Base-by-base conservation (phyloP, 2,797 vertebrate species). In the Glyptemys insculpta region DNA sequence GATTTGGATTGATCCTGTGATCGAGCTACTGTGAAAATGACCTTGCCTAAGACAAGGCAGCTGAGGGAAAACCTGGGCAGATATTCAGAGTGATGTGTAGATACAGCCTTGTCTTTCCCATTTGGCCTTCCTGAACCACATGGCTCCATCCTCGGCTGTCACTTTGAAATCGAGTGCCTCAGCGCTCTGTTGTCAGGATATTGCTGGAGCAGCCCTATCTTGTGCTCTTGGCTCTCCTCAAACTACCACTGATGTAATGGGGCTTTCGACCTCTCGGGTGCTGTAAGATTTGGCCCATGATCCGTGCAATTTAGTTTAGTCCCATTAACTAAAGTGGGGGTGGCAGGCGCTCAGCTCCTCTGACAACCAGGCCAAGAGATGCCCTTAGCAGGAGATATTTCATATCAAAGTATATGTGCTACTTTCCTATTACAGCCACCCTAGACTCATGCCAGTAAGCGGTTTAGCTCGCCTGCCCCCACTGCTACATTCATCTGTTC, bases 391-490 rank as follows among this genome's bases (percentile, higher is more conserved):
- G 29, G 27, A 4, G 57, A 34, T 47, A 5, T 54, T 62, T 83
- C 41, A 59, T 34, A 5, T 57, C 10, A 21, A 11, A 49, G 25
- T 49, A 18, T 27, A 41, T 52, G 93, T 78, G 31, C 94, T 72
- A 74, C 82, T 93, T 81, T 52, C 62, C 41, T 91, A 21, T 12
- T 62, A 56, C 86, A 31, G 86, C 81, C 23, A 44, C 87, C 78
- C 50, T 68, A 76, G 65, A 81, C 62, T 1, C 0, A 37, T 89
- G 72, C 25, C 1, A 0, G 15, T 85, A 90, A 59, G 18, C n/a
- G 0, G 0, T 62, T 50, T 72, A 37, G 27, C 81, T 89, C 57
- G 6, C 80, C 68, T 54, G 74, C 44, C 41, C 85, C 21, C 16
- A 18, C 16, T 91, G 54, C 85, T 29, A 44, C 65, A 44, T 50